Evolutionary conservation across 2,888 invertebrate species (phyloP).

Genomic region (Oligia strigilis): DNA sequence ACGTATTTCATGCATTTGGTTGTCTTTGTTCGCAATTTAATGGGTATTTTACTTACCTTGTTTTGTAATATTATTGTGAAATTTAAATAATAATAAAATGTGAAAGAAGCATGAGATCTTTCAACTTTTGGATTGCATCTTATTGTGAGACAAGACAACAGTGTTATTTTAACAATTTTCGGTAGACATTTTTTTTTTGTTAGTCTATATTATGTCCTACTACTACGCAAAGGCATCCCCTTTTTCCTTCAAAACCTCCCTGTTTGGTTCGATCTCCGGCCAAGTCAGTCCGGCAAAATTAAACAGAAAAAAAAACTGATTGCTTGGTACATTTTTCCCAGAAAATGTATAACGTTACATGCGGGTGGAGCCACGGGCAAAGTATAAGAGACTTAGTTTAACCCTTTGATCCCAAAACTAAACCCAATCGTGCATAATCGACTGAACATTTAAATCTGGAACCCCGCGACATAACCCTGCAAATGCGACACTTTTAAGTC

Average conservation of each 20-base stretch:
- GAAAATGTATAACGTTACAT: background rate
- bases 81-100: background rate
- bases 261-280: background rate
- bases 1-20: slow-evolving; percentile 38
- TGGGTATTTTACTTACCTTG: slow-evolving; percentile 14
- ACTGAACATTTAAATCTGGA: background rate
- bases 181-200: background rate
- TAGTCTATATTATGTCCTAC: too few species aligned
- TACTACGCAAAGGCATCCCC: too few species aligned
- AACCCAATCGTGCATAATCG: slow-evolving; percentile 5
- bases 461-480: slow-evolving; percentile 10
- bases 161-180: background rate
- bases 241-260: background rate
- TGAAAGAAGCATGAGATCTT: background rate
- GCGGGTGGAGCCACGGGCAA: background rate
- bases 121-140: background rate
- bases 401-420: background rate
- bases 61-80: background rate
- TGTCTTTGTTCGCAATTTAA: slow-evolving; percentile 34
- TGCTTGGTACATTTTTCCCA: background rate
- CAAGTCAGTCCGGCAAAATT: background rate
- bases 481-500: slow-evolving; percentile 33
- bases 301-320: background rate
- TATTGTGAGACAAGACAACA: background rate
- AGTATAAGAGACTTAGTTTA: background rate